These are phyloP conservation scores for Nannobrachium achirus DNA, from an alignment of 2,113 vertebrate genomes.

Conservation along the genomic window DNA sequence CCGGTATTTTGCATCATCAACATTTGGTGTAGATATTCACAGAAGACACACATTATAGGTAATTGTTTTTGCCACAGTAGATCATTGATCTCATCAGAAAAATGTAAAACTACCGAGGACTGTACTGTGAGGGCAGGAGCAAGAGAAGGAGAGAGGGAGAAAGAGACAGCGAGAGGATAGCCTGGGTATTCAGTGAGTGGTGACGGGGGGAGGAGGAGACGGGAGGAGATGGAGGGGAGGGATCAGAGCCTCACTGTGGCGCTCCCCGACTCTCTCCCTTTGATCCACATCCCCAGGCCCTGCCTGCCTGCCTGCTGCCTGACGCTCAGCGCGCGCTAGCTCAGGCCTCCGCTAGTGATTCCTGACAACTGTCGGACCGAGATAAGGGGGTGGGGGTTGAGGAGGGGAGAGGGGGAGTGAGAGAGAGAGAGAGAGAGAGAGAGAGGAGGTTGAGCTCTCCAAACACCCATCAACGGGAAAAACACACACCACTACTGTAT, in stretches of 20 bases:
- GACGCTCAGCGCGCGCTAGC: slow-evolving; percentile 82
- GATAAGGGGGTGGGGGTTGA: slow-evolving; percentile 89
- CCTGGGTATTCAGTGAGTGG: slow-evolving; percentile 78
- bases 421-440: slow-evolving; percentile 30
- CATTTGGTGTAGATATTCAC: too few species aligned
- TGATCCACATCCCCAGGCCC: slow-evolving; percentile 99
- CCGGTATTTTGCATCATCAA: too few species aligned
- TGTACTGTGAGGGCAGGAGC: too few species aligned
- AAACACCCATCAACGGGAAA: slow-evolving; percentile 41
- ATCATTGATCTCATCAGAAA: too few species aligned
- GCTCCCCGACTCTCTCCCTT: slow-evolving; percentile 88
- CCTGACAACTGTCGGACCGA: slow-evolving; percentile 98
- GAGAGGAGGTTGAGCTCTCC: background rate
- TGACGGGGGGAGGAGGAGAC: slow-evolving; percentile 9
- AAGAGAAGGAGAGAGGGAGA: slow-evolving; percentile 68
- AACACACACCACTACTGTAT: slow-evolving; percentile 31
- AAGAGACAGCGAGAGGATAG: slow-evolving; percentile 56
- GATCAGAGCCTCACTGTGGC: slow-evolving; percentile 90
- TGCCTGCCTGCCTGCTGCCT: slow-evolving; percentile 87
- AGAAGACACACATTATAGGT: too few species aligned
- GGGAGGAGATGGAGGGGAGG: slow-evolving; percentile 72
- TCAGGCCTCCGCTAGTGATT: slow-evolving; percentile 96
- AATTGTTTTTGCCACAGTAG: too few species aligned
- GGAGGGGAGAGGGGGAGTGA: slow-evolving; percentile 9
- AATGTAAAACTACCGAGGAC: too few species aligned